Base-by-base conservation (phyloP, 2,888 invertebrate genomes). In the Calameuta filiformis region DNA sequence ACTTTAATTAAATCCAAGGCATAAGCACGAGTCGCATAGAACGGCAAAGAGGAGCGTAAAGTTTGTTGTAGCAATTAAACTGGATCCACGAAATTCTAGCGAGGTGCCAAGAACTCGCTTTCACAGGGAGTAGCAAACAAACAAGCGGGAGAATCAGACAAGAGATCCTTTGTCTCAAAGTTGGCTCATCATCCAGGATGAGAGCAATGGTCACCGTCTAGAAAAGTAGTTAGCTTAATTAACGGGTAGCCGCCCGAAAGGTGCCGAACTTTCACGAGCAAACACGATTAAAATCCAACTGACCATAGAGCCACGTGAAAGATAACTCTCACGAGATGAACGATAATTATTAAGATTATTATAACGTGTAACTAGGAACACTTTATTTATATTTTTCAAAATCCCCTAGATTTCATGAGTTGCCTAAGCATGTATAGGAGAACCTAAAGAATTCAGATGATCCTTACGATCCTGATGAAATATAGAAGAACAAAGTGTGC, bases 21-120 rank as follows among this genome's bases (percentile, higher is more conserved):
- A 56, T 56, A 56, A 56, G 56, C 56, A 15, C 23, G 56, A 56
- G 56, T 15, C 56, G 2, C 23, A 56, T 15, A 56, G 23, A 23
- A 56, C 56, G 23, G 23, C 56, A 56, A 56, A 56, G 76, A 80
- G 77, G 79, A 81, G 77, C 40, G 34, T 69, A 73, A 69, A 81
- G 83, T 82, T 82, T 82, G 81, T 78, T 79, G 80, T 81, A 80
- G 80, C 80, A 83, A 81, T 82, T 83, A 82, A 82, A 82, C 81
- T 80, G 80, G 80, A 80, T 81, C 82, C 79, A 82, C 80, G 79
- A 76, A 80, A 80, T 83, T 83, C 79, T 76, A 82, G 79, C 69
- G 74, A 81, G 81, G 80, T 83, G 82, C 80, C 77, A 78, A 79
- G 73, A 77, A 68, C 77, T 76, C 69, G 68, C 80, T 68, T 77